A percentile compares a stretch with the other conserved stretches of the same genome.
Conservation (phyloP, 2,113 vertebrate species). For the Hemibagrus wyckioides region DNA sequence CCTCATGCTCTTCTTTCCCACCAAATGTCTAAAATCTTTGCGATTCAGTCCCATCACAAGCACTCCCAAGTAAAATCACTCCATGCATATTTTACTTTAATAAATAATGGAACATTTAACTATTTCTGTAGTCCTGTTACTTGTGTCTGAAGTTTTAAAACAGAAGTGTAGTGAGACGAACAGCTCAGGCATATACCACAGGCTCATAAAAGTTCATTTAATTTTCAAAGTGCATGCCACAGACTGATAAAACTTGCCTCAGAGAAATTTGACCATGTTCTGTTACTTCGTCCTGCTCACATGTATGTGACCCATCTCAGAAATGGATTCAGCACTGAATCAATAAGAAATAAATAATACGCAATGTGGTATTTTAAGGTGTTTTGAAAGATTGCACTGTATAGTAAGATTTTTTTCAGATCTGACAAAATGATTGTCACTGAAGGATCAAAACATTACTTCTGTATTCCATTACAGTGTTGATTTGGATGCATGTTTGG, state of each 20-base stretch:
- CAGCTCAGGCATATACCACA: background rate
- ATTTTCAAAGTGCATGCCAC: background rate
- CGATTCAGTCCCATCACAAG: background rate
- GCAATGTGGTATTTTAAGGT: background rate
- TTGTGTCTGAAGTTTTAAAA: background rate
- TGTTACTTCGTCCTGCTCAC: background rate
- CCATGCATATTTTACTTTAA: constrained; percentile 19
- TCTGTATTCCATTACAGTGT: background rate
- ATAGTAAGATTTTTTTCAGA: background rate
- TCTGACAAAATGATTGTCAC: background rate
- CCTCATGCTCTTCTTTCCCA: background rate
- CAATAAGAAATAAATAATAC: background rate
- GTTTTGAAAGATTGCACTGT: background rate
- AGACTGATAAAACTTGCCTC: background rate
- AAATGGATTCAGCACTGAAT: background rate
- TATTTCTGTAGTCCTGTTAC: background rate
- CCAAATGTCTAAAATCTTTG: background rate
- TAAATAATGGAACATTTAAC: constrained; percentile 14
- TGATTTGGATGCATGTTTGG: background rate
- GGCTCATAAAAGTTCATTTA: background rate
- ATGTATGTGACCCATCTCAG: background rate
- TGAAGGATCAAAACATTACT: background rate
- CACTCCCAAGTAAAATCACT: background rate
- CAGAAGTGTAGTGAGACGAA: background rate
- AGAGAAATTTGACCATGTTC: background rate